These are phyloP conservation scores for Melieria picta DNA, from an alignment of 2,888 invertebrate genomes.

Conservation along the genomic window DNA sequence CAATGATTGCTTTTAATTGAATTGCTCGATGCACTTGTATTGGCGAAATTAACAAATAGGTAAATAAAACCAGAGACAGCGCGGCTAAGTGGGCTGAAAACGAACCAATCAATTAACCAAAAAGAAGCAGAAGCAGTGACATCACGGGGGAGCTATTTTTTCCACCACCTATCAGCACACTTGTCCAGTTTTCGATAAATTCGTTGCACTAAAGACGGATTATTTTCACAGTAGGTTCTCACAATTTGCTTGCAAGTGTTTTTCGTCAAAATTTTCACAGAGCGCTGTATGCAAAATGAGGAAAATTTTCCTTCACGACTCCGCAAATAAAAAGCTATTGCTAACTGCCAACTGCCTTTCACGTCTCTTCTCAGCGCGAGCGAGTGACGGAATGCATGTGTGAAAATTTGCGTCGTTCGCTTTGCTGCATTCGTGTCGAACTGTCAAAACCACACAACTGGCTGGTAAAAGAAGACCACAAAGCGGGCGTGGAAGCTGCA, in stretches of 20 bases:
- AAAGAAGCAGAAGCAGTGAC: conserved; percentile 42
- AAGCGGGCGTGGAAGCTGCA: no score
- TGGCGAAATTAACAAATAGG: conserved; percentile 21
- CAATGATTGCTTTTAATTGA: conserved; percentile 36
- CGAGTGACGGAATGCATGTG: conserved; percentile 52
- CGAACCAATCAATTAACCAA: conserved; percentile 35
- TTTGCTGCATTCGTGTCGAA: conserved; percentile 26
- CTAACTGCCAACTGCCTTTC: conserved; percentile 2
- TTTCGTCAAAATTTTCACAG: conserved; percentile 16
- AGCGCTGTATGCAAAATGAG: conserved; percentile 25
- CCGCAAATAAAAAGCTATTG: conserved; percentile 23
- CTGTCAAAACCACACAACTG: conserved; percentile 2
- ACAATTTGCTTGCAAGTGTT: not conserved
- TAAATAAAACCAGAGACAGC: not conserved
- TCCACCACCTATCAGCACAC: conserved; percentile 8
- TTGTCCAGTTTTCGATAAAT: not conserved
- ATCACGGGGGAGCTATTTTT: conserved; percentile 41
- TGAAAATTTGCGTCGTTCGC: conserved; percentile 21
- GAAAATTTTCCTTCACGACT: conserved; percentile 19
- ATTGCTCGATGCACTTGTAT: conserved; percentile 22
- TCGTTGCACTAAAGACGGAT: conserved; percentile 21
- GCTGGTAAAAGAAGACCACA: no score
- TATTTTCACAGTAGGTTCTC: conserved; percentile 13
- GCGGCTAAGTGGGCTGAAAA: conserved; percentile 22
- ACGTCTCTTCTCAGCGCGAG: conserved; percentile 45